Conservation (phyloP, 2,888 invertebrate species). For the Agonopterix alstromeriana region DNA sequence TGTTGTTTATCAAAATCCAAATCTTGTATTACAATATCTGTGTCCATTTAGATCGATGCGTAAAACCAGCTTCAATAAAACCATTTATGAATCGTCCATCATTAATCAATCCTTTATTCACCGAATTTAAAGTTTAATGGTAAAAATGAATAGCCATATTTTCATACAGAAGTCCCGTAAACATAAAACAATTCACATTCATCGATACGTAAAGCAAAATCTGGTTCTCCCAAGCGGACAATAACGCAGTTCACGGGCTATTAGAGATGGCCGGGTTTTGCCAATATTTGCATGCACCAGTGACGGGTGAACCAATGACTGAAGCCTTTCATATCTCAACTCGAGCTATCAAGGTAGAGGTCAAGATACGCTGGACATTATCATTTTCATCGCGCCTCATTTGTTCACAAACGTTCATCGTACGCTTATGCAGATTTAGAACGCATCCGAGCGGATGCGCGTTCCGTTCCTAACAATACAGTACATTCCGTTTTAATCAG, state of each 20-base stretch:
- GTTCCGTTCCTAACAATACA: background rate
- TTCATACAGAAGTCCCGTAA: too few relatives aligned
- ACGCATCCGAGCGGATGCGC: conserved; percentile 1
- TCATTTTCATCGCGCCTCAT: conserved; percentile 5
- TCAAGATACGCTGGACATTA: conserved; percentile 1
- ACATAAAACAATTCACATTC: background rate
- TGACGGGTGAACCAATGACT: background rate
- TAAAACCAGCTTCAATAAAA: too few relatives aligned
- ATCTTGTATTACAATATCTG: too few relatives aligned
- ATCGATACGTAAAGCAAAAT: background rate
- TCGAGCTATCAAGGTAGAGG: background rate
- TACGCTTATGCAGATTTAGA: conserved; percentile 8
- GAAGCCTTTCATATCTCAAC: background rate
- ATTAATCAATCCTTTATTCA: too few relatives aligned
- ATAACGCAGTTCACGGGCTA: background rate
- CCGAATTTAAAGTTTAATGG: background rate
- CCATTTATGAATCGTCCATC: too few relatives aligned
- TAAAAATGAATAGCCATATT: background rate
- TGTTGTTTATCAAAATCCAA: too few relatives aligned
- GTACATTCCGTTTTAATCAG: background rate
- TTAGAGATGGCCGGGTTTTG: background rate
- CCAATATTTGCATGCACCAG: conserved; percentile 5
- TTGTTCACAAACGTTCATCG: conserved; percentile 8
- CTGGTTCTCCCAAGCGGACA: background rate
- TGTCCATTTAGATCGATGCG: too few relatives aligned